A percentile compares a stretch with the other conserved stretches of the same genome.
Conservation (phyloP, 2,113 vertebrate species). For the Phalacrocorax aristotelis region DNA sequence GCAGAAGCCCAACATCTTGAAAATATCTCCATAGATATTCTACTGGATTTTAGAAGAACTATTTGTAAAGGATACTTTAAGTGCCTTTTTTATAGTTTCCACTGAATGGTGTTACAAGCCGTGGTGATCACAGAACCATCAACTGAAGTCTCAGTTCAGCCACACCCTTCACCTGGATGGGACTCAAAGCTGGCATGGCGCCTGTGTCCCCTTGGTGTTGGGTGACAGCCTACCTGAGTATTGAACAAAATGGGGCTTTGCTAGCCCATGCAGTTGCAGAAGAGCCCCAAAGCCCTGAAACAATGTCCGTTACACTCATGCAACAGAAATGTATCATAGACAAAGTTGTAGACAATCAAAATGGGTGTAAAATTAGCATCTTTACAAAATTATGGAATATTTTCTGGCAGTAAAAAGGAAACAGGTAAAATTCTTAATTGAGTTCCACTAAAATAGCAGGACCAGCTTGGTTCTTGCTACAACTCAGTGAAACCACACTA, state of each 20-base stretch:
- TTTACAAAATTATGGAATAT: background rate
- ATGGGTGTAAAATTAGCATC: background rate
- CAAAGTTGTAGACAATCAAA: background rate
- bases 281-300: background rate
- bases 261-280: background rate
- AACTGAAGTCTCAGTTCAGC: background rate
- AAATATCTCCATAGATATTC: background rate
- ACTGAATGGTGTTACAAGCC: background rate
- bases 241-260: background rate
- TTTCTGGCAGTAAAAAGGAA: background rate
- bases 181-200: background rate
- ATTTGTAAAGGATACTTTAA: background rate
- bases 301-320: accelerated
- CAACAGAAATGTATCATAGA: background rate
- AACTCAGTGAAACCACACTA: background rate
- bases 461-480: background rate
- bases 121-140: background rate
- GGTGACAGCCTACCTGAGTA: background rate
- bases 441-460: background rate
- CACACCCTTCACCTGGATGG: background rate
- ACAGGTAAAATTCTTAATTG: background rate
- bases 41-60: background rate
- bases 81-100: background rate
- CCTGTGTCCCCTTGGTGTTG: background rate
- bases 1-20: background rate